Base-by-base conservation (phyloP, 2,888 invertebrate species). In the Hirtodrosophila cameraria region DNA sequence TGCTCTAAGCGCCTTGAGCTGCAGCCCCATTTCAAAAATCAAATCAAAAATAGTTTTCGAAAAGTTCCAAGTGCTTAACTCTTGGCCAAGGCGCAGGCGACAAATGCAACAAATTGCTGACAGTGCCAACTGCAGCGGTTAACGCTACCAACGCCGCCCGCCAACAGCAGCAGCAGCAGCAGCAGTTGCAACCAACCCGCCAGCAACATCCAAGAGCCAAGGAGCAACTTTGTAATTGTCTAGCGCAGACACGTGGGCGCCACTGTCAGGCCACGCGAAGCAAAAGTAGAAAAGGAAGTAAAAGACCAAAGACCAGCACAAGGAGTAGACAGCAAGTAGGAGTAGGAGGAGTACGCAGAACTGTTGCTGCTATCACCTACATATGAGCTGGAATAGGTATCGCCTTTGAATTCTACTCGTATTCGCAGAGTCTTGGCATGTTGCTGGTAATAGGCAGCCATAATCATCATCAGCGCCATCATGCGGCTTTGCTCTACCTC, bases 71-170 rank as follows among this genome's bases (percentile, higher is more conserved):
- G 83, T 75, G 83, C 87, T 79, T 85, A 85, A 71, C 79, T 78
- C 64, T 65, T 80, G 65, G 65, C 65, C 73, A 42, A 58, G 52
- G 55, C 65, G 36, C 31, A 15, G 43, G 59, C 85, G 79, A 82
- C 82, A 86, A 87, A 76, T 87, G 87, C 87, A 86, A 80, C 83
- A 84, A 84, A 87, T 87, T 84, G 75, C 80, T 65, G 68, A 31
- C 66, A 36, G 49, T 41, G 49, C 53, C 64, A 67, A 36, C 27
- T 20, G 23, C 15, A 8, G 36, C 30, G 49, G 58, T 39, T 28
- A 23, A 30, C 50, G 50, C 27, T 36, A 13, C 52, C 50, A 36
- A 27, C 33, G 23, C 38, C 55, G 31, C 60, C 50, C 28, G 27
- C 20, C 13, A 27, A 18, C 35, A 9, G 23, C 9, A 20, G 5